Conservation (phyloP, 2,888 invertebrate species). For the Dolichopus griseipennis region DNA sequence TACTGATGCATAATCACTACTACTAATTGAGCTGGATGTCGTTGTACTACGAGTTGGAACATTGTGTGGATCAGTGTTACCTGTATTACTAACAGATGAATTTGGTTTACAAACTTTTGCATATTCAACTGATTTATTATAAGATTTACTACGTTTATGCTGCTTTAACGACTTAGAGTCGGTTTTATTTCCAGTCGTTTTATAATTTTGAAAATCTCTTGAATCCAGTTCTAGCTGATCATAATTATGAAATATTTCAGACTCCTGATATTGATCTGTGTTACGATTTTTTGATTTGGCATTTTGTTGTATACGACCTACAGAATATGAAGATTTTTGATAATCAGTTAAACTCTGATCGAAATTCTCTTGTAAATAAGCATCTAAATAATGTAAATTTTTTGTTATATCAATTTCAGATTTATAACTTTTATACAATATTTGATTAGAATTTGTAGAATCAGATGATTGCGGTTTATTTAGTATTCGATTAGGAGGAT, state of each 20-base stretch:
- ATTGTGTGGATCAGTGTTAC: conserved; percentile 21
- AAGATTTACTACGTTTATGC: conserved; percentile 37
- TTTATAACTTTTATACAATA: conserved; percentile 42
- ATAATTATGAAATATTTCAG: background rate
- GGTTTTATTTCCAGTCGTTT: background rate
- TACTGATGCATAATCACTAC: conserved; percentile 43
- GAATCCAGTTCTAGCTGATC: background rate
- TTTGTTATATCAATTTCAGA: conserved; percentile 42
- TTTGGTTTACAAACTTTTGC: conserved; percentile 32
- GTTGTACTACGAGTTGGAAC: conserved; percentile 35
- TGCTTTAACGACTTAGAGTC: conserved; percentile 15
- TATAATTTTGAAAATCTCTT: background rate
- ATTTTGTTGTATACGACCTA: conserved; percentile 27
- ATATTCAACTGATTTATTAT: conserved; percentile 26
- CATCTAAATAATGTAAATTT: conserved; percentile 41
- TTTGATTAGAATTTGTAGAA: conserved; percentile 25
- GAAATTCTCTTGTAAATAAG: conserved; percentile 42
- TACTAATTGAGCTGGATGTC: conserved; percentile 42
- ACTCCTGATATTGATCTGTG: background rate
- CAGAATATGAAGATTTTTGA: conserved; percentile 34
- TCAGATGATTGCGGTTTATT: background rate
- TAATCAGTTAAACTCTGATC: conserved; percentile 32
- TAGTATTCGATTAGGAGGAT: conserved; percentile 9
- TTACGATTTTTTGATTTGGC: background rate
- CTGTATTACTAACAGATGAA: conserved; percentile 23